Base-by-base conservation (phyloP, 1,140 invertebrate genomes). In the Drosophila ironensis region DNA sequence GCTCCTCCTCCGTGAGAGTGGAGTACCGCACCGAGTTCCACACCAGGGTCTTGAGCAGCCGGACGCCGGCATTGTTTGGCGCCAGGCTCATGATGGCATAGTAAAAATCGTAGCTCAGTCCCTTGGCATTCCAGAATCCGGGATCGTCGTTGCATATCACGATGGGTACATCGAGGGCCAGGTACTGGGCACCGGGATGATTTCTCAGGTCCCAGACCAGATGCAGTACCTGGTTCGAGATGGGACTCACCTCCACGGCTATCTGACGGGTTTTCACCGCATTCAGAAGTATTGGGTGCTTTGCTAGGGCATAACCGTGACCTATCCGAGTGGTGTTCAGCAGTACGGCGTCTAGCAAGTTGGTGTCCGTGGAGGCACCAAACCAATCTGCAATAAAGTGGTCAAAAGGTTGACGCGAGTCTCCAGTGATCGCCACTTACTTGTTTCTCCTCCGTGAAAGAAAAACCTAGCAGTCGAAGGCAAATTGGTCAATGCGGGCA, bases 231-330 rank as follows among this genome's bases (percentile, higher is more conserved):
- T 95, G 92, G 86, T 95, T 95, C 1, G 94, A 95, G 27, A 97
- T 93, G 0, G 96, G 96, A 89, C 94, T 96, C 0, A 97, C 89
- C 92, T 98, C 96, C 1, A 97, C 84, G 2, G 95, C 94, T 46
- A 97, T 96, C 6, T 92, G 88, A 28, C 91, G 91, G 7, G 93
- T 88, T 52, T 92, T 93, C 0, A 93, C 92, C 3, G 93, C 89
- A 16, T 94, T 86, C 76, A 94, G 78, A 0, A 96, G 77, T 3
- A 91, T 66, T 0, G 96, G 96, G 90, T 97, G 96, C 78, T 96
- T 96, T 0, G 91, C 73, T 3, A 97, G 59, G 1, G 95, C 95
- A 74, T 92, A 96, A 0, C 93, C 91, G 71, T 92, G 91, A 0
- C 92, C 93, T 56, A 94, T 93, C 4, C 94, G 91, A 7, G 92